Base-by-base conservation (phyloP, 2,888 invertebrate genomes). In the Drosophila subquinaria region DNA sequence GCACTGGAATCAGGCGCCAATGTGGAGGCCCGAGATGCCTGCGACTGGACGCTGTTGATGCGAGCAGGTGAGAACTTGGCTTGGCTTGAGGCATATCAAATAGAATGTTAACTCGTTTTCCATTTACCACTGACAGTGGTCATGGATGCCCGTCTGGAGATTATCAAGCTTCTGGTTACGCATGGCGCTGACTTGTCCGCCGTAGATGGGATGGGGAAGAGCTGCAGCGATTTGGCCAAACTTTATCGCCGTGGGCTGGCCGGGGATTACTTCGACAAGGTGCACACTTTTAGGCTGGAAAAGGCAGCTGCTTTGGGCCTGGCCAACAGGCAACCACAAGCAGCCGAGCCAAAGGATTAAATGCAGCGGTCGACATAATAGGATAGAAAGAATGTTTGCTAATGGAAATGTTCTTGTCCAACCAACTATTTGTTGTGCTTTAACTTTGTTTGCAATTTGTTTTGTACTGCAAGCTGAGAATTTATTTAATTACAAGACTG, bases 41-140 rank as follows among this genome's bases (percentile, higher is more conserved):
- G 90, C 61, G 91, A 92, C 27, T 93, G 92, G 92, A 92, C 92
- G 13, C 72, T 92, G 43, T 73, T 93, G 62, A 86, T 92, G 88
- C 90, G 92, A 36, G 93, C 92, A 61, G 92, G 92, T 92, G 67
- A 30, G 30, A 27, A 0, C 27, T 27, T 5, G 61, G 80, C 51
- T 4, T 1, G 8, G 8, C 9, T 15, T 5, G 2, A 13, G n/a
- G 13, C n/a, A 13, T n/a, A 17, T 30, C 35, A 36, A 17, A 20
- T 36, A 38, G 9, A 36, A 30, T 38, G 8, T 35, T 45, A 52
- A 47, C 33, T 40, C 1, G 4, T 20, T 42, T 23, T 69, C 15
- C 35, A 15, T 30, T 66, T n/a, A 11, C n/a, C 0, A 13, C 6
- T 15, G 60, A 4, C 65, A 92, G 92, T 92, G 64, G 81, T 90